Evolutionary conservation across 2,888 invertebrate genomes (phyloP).

Genomic region (Micoletzkya japonica): DNA sequence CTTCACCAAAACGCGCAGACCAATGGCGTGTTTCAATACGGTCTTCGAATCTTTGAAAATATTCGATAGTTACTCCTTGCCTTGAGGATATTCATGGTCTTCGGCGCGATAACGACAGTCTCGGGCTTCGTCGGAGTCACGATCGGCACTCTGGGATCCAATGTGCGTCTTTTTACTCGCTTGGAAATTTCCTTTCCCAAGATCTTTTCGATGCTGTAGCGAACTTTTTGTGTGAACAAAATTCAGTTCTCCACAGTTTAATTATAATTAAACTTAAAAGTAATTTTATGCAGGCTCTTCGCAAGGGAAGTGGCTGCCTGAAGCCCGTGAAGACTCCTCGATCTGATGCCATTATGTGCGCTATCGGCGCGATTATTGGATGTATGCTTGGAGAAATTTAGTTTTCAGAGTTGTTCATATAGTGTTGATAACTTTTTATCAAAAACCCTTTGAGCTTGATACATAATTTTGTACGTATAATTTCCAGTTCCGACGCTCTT

Average conservation of each 20-base stretch:
- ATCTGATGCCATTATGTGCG: constrained; percentile 77
- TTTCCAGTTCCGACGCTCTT: constrained; percentile 79
- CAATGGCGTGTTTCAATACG: not conserved
- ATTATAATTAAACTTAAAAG: not conserved
- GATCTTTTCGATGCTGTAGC: not conserved
- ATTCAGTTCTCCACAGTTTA: not conserved
- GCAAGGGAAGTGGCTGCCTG: constrained; percentile 32
- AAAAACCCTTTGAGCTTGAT: no score
- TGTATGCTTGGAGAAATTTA: no score
- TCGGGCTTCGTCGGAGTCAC: constrained; percentile 92
- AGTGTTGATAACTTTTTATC: no score
- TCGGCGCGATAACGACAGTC: constrained; percentile 89
- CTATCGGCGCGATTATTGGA: constrained; percentile 81
- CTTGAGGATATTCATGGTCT: no score
- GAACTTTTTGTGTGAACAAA: not conserved
- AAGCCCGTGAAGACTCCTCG: constrained; percentile 36
- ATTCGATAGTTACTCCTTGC: constrained; percentile 63
- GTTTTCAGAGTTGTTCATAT: no score
- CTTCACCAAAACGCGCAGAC: not conserved
- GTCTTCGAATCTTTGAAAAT: not conserved
- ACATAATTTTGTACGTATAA: not conserved
- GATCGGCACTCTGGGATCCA: constrained; percentile 78
- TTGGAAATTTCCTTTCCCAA: not conserved
- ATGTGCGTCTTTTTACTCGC: constrained; percentile 27
- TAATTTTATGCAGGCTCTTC: constrained; percentile 13